Evolutionary conservation across 2,888 invertebrate species (phyloP).

Genomic region (Tenthredo notha): DNA sequence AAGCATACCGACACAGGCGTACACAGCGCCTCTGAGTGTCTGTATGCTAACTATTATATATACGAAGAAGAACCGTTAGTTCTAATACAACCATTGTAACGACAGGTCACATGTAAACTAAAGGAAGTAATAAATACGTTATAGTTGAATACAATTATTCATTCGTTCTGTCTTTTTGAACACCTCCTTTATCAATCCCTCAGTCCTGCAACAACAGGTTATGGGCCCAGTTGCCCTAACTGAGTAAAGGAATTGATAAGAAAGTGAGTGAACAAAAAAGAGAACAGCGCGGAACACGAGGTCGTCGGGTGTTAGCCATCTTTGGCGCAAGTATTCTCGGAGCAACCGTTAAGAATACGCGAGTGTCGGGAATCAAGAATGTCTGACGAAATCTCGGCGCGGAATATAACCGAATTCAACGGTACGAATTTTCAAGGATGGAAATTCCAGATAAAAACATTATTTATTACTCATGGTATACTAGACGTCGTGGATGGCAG

Average conservation of each 20-base stretch:
- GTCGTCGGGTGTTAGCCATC: constrained; percentile 11
- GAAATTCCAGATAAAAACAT: constrained; percentile 61
- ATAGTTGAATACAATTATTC: no score
- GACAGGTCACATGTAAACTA: no score
- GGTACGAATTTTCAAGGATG: constrained; percentile 62
- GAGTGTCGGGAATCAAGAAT: constrained; percentile 36
- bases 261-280: constrained; percentile 1
- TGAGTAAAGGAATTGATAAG: not conserved
- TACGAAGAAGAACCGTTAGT: no score
- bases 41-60: no score
- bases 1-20: no score
- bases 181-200: no score
- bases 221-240: constrained; percentile 48
- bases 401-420: constrained; percentile 60
- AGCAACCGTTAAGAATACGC: not conserved
- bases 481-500: constrained; percentile 55
- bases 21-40: no score
- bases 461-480: constrained; percentile 57
- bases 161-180: no score
- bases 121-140: no score
- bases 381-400: constrained; percentile 2
- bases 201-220: constrained; percentile 42
- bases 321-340: constrained; percentile 19
- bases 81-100: no score
- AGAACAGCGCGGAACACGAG: constrained; percentile 5